Evolutionary conservation across 1,140 invertebrate species (phyloP), one percentile per base, ranked within the genome.

Genomic region (Dinoponera quadriceps): DNA sequence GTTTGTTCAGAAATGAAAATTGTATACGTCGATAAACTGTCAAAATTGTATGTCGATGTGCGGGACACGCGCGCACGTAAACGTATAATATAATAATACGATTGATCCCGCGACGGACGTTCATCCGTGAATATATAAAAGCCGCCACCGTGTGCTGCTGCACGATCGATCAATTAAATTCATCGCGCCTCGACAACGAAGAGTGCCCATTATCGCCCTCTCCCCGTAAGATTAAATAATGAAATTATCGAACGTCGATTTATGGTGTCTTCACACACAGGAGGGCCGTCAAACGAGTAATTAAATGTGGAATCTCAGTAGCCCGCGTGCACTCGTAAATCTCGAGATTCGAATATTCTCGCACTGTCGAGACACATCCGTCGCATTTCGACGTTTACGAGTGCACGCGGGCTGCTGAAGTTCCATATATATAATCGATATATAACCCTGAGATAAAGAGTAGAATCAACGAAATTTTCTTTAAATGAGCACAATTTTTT

Each of bases 141-240:
- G 65, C 75, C 29, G 38, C 69, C 29, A 57, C 14, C 51, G 75
- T 44, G 38, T 33, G 2, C 2, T 44, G 38, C 38, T 44, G 49
- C 55, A 69, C 75, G 65, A 80, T 57, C 75, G 75, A 80, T 51
- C 65, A 80, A 80, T 80, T 80, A 80, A 80, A 80, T 80, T 80
- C 65, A 80, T 80, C 65, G 75, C 65, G 75, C 55, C 71, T 73
- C 62, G 57, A 57, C 38, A 65, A 33, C 57, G 49, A 29, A 51
- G 78, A 49, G 25, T 48, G 27, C 48, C 77, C 66, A 86, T 89
- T 89, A 88, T 88, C 87, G 33, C 54, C 63, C 57, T 11, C 38
- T 11, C 38, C 9, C 57, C 60, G 59, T 66, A 73, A 88, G 74
- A 85, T 80, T 78, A 38, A 66, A 89, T 81, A 89, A 89, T 86